Percentiles rank a stretch among this genome's conserved stretches.
phyloP scores from a whole-genome alignment of 1,140 invertebrate species.

The Conus ventricosus region DNA sequence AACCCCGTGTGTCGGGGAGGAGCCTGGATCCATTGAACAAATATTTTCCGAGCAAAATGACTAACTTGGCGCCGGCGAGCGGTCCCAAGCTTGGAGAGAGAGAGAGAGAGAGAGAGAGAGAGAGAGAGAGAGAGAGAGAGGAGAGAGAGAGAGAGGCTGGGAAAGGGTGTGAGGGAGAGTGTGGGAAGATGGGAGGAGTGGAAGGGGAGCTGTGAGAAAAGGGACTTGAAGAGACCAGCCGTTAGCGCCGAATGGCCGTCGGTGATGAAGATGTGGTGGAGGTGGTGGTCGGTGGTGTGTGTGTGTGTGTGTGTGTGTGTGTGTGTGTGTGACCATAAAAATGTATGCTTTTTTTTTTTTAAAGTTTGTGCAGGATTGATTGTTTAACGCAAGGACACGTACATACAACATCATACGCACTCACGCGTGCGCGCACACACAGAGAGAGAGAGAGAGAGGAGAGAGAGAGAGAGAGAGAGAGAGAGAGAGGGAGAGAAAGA shows the following conservation, averaged over 20 bases:
- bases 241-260: too few species aligned
- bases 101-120: neutral
- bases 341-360: neutral
- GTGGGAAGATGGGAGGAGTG: too few species aligned
- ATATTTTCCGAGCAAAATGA: conserved; percentile 40
- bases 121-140: neutral
- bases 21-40: conserved; percentile 35
- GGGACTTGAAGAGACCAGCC: too few species aligned
- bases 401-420: too few species aligned
- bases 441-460: neutral
- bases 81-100: neutral
- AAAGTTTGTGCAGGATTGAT: too few species aligned
- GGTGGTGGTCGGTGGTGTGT: neutral
- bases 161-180: neutral
- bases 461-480: neutral
- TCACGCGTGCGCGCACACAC: too few species aligned
- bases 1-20: conserved; percentile 25
- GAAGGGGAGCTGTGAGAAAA: too few species aligned
- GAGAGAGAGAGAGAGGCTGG: neutral
- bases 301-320: conserved; percentile 18
- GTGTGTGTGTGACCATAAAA: neutral
- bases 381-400: too few species aligned
- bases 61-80: conserved; percentile 25
- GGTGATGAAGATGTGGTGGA: too few species aligned
- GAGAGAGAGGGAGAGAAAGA: neutral